Conservation (phyloP, 92 coral and sea anemone genomes). For the Zoanthus solanderi region DNA sequence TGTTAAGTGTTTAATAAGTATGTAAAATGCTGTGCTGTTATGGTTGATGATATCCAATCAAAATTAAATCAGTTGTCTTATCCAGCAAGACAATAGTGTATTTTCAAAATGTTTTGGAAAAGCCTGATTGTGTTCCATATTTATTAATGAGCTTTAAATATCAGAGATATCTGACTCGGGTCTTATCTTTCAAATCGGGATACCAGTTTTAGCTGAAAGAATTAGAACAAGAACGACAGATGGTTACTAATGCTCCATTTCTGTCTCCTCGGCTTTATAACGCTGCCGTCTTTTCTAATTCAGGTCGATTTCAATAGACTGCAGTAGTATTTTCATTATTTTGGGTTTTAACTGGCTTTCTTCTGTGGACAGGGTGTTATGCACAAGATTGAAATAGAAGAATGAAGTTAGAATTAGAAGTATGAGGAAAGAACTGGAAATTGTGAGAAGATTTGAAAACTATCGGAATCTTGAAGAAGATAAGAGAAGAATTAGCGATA, state of each 20-base stretch:
- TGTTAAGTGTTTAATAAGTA: too few species aligned
- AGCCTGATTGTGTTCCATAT: too few species aligned
- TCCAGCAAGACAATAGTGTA: too few species aligned
- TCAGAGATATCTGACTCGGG: neutral
- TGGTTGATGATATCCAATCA: neutral
- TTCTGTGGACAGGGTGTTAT: conserved; percentile 48
- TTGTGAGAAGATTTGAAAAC: conserved; percentile 25
- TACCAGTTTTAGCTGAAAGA: too few species aligned
- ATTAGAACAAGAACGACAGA: neutral
- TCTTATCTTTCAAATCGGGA: neutral
- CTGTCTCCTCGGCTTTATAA: too few species aligned
- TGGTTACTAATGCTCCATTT: too few species aligned
- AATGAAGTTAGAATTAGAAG: conserved; percentile 35
- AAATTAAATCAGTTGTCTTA: neutral
- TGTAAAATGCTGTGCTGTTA: too few species aligned
- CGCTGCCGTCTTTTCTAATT: neutral
- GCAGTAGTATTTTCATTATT: neutral
- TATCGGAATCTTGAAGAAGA: conserved; percentile 41
- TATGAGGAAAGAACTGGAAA: conserved; percentile 42
- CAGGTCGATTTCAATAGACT: conserved; percentile 7
- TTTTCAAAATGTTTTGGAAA: too few species aligned
- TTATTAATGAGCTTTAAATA: neutral
- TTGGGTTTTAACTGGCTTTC: conserved; percentile 38
- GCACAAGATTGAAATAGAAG: conserved; percentile 46
- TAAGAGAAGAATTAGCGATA: conserved; percentile 28